Conservation (phyloP, 2,888 invertebrate genomes). For the Spilarctia lutea region DNA sequence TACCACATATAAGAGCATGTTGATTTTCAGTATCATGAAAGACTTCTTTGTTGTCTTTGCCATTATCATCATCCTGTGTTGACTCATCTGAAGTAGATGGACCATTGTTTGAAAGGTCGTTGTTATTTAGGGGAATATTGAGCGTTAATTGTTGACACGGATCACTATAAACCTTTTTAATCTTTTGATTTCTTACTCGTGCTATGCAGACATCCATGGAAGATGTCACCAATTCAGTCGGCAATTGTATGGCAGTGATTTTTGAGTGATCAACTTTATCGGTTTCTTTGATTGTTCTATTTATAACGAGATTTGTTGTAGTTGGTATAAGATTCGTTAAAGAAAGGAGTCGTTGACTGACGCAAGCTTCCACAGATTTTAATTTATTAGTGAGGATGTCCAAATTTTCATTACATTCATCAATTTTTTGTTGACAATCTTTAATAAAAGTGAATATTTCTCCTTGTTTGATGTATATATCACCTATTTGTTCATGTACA, state of each 20-base stretch:
- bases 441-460: background rate
- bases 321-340: background rate
- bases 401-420: slow-evolving; percentile 3
- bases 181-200: background rate
- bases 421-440: slow-evolving; percentile 8
- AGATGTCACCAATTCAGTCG: background rate
- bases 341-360: background rate
- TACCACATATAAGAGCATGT: background rate
- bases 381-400: slow-evolving; percentile 4
- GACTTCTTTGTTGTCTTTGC: background rate
- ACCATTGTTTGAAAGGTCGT: background rate
- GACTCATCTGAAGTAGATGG: background rate
- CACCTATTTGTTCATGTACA: slow-evolving; percentile 6
- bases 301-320: background rate
- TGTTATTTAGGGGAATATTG: background rate
- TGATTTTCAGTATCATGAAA: background rate
- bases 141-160: background rate
- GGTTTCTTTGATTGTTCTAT: background rate
- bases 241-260: background rate
- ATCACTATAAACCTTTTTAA: background rate
- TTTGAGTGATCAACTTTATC: background rate
- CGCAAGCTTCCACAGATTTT: background rate
- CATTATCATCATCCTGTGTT: background rate
- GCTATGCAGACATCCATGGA: background rate
- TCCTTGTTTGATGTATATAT: slow-evolving; percentile 8